Evolutionary conservation across 2,888 invertebrate genomes (phyloP).

Genomic region (Tuta absoluta): DNA sequence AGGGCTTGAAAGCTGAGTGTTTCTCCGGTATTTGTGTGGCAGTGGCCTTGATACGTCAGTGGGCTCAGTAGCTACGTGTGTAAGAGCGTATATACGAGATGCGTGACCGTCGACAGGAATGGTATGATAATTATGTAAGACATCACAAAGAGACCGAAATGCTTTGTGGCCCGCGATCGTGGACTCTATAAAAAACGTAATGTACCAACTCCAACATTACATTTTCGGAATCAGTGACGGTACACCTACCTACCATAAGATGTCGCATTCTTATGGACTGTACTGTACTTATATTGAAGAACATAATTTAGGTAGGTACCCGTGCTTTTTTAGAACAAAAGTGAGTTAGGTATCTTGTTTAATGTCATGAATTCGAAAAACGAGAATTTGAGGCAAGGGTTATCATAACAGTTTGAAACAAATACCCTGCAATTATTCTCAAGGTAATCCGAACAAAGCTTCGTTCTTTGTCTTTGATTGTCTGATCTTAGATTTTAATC

Average conservation of each 20-base stretch:
- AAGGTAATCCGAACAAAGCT: conserved; percentile 26
- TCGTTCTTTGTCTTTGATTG: conserved; percentile 27
- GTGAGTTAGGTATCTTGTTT: neutral
- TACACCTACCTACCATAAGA: no score
- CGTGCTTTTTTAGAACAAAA: neutral
- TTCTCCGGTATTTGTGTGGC: conserved; percentile 43
- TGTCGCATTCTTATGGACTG: conserved; percentile 2
- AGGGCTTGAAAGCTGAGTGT: conserved; percentile 1
- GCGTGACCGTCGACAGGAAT: conserved; percentile 57
- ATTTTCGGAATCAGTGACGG: conserved; percentile 17
- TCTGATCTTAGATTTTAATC: conserved; percentile 28
- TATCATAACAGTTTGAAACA: conserved; percentile 13
- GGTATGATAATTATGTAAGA: conserved; percentile 52
- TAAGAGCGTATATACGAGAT: conserved; percentile 35
- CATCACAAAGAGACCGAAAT: conserved; percentile 42
- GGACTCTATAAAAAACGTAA: conserved; percentile 28
- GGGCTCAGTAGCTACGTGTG: conserved; percentile 7
- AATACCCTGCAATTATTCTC: conserved; percentile 11
- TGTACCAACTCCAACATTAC: conserved; percentile 20
- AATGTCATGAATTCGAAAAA: conserved; percentile 6
- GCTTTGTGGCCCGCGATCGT: conserved; percentile 33
- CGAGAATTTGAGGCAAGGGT: conserved; percentile 9
- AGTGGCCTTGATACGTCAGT: conserved; percentile 42
- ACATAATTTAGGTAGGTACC: neutral
- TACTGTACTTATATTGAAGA: no score